Conservation (phyloP, 2,797 vertebrate genomes). For the Cryptoprocta ferox region DNA sequence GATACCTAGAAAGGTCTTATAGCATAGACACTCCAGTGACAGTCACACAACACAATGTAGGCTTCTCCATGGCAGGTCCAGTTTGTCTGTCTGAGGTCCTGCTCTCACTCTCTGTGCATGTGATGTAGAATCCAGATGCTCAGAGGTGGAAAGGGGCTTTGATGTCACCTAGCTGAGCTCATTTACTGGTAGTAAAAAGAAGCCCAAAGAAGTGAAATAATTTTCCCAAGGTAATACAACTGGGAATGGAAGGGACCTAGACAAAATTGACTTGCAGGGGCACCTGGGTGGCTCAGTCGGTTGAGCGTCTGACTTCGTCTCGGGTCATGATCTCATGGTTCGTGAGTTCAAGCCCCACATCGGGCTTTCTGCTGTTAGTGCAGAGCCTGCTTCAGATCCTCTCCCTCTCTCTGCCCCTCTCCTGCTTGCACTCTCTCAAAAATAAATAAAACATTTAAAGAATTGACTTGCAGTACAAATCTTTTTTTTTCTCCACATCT, state of each 20-base stretch:
- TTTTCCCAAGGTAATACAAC: neutral
- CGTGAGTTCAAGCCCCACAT: too few species aligned
- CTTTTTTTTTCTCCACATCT: neutral
- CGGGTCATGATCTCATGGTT: too few species aligned
- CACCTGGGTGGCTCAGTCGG: too few species aligned
- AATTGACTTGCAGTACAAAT: neutral
- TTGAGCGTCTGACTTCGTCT: too few species aligned
- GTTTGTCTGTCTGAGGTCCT: neutral
- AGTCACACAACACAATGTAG: neutral
- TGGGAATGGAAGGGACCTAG: neutral
- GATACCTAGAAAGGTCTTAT: neutral
- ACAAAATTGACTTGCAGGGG: too few species aligned
- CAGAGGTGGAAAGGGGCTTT: neutral
- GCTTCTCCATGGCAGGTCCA: neutral
- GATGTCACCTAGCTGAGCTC: neutral
- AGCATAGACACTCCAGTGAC: neutral
- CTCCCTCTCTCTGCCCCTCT: too few species aligned
- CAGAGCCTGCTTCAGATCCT: too few species aligned
- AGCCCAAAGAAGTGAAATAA: neutral
- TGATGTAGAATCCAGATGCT: neutral
- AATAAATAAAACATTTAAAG: neutral
- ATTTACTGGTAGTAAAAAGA: neutral
- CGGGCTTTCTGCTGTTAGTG: accelerated
- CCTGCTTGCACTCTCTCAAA: too few species aligned
- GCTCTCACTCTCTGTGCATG: neutral